Evolutionary conservation across 2,888 invertebrate genomes (phyloP), one percentile per base, ranked within the genome.

Genomic region (Crossocerus cetratus): DNA sequence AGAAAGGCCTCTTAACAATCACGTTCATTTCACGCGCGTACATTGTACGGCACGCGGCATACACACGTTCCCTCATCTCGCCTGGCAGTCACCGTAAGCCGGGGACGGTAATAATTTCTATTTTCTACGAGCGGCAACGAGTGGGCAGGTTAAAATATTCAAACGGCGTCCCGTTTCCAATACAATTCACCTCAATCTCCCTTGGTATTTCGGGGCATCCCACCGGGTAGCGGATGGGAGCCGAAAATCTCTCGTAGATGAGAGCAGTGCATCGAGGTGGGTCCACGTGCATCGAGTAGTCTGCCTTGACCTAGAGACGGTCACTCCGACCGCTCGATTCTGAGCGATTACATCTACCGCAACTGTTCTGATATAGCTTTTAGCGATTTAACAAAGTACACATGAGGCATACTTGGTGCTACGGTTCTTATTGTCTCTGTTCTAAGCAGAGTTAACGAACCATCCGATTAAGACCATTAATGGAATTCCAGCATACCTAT

Each of bases 251-350:
- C 53, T 16, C n/a, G 16, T 23, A 2, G 42, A 58, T 11, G n/a
- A 53, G 69, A 60, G 65, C 65, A 71, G 66, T 83, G 77, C 74
- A 78, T 73, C 42, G 65, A 58, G 14, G 11, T 62, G 32, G 49
- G 49, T 74, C 67, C 80, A 79, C 73, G 77, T 80, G 78, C 77
- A 73, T 32, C 71, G 74, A 82, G 84, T 80, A 59, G 84, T 76
- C 89, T 77, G 80, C 87, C 89, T 88, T 88, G 88, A 87, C 88
- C 87, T 85, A 87, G 80, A 87, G 85, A 84, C 58, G 74, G 72
- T 77, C 83, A 80, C 73, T 76, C 72, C 82, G 74, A 78, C 79
- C 62, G 74, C 72, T 65, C 77, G 74, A 80, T 81, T 77, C 76
- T 69, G 8, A 32, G 73, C 65, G 78, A 82, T 87, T 86, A 83